A percentile compares a stretch with the other conserved stretches of the same genome.
These are phyloP conservation scores for Sebastes flavidus DNA, from an alignment of 2,797 vertebrate species.

Conservation along the genomic window DNA sequence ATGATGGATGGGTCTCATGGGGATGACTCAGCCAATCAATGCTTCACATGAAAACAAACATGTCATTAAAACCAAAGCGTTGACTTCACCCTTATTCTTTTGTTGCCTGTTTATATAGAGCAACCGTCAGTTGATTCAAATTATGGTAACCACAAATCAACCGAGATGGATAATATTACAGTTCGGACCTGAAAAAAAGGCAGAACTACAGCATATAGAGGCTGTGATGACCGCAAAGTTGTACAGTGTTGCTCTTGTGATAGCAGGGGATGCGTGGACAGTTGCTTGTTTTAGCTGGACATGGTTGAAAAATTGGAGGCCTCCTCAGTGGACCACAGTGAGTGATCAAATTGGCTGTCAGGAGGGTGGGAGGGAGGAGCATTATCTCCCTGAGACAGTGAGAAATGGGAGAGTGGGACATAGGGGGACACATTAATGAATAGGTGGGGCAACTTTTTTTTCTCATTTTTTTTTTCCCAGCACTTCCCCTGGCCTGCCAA, in stretches of 20 bases:
- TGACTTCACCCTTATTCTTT: slow-evolving; percentile 1
- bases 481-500: slow-evolving; percentile 83
- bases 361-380: slow-evolving; percentile 60
- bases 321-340: slow-evolving; percentile 75
- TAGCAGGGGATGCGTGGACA: not conserved
- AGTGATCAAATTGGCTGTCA: slow-evolving; percentile 80
- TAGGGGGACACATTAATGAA: slow-evolving; percentile 93
- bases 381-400: slow-evolving; percentile 88
- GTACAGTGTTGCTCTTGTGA: not conserved
- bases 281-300: slow-evolving; percentile 22
- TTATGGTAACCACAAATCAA: not conserved
- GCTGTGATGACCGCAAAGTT: not conserved
- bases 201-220: not conserved
- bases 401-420: slow-evolving; percentile 90
- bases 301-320: slow-evolving; percentile 62
- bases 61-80: slow-evolving; percentile 50
- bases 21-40: slow-evolving; percentile 65
- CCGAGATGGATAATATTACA: not conserved
- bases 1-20: slow-evolving; percentile 67
- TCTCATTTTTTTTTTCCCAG: slow-evolving; percentile 47
- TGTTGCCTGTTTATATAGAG: slow-evolving; percentile 5
- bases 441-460: slow-evolving; percentile 83
- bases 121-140: not conserved
- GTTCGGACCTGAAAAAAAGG: not conserved
- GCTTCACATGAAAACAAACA: slow-evolving; percentile 61